phyloP scores from a whole-genome alignment of 1,140 invertebrate genomes.

The Fopius arisanus region DNA sequence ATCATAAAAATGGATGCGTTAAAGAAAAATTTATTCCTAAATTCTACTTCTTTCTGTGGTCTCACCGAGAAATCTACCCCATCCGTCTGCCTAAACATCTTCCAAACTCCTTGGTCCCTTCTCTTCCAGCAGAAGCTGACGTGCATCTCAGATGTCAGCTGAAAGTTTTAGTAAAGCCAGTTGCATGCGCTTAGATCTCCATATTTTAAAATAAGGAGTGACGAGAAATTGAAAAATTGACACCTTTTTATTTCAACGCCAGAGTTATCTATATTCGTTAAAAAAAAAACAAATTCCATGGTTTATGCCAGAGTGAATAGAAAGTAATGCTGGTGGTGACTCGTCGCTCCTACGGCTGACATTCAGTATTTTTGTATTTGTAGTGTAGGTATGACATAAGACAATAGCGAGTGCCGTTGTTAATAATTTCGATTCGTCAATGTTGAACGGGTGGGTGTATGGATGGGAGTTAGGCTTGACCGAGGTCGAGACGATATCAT shows the following conservation, averaged over 20 bases:
- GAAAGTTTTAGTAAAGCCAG: constrained; percentile 7
- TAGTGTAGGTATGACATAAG: constrained; percentile 1
- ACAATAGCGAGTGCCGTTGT: constrained; percentile 13
- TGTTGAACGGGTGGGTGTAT: neutral
- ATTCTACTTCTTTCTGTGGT: no score
- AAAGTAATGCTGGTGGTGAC: neutral
- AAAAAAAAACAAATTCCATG: no score
- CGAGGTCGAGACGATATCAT: constrained; percentile 24
- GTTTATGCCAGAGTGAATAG: neutral
- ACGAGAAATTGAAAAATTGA: neutral
- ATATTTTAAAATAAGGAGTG: constrained; percentile 16
- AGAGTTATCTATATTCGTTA: neutral
- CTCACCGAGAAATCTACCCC: no score
- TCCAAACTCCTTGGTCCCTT: neutral
- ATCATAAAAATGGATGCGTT: no score
- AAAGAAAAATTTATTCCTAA: no score
- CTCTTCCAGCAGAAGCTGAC: neutral
- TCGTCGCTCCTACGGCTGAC: neutral
- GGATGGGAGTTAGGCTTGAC: neutral
- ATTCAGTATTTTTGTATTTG: neutral
- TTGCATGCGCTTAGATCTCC: constrained; percentile 19
- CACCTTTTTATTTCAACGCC: neutral
- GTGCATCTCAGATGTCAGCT: constrained; percentile 4
- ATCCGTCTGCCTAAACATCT: neutral
- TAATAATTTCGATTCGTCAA: constrained; percentile 16